Base-by-base conservation (phyloP, 2,113 vertebrate species). In the Anser cygnoides region DNA sequence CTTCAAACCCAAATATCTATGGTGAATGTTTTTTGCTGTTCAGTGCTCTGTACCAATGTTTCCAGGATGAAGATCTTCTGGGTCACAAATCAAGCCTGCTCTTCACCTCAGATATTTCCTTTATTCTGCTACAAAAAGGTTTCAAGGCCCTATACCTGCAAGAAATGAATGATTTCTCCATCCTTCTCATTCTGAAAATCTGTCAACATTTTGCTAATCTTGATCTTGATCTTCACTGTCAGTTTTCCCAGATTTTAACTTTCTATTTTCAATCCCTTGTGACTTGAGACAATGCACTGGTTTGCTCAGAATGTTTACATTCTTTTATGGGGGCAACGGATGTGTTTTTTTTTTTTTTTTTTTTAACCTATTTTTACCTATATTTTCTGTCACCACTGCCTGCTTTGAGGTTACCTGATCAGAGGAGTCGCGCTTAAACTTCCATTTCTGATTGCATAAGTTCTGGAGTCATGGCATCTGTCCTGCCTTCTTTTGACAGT, bases 271-370 rank as follows among this genome's bases (percentile, higher is more conserved):
- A 21, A 29, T 77, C 84, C n/a, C 11, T 18, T 62, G 37, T 71
- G 31, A 37, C n/a, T 43, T 50, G 63, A 70, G 43, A 80, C 31
- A 76, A 50, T 70, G 23, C 9, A 46, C 4, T 70, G 2, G 2
- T 70, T 89, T 80, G 21, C 41, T 84, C 31, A 86, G 44, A 26
- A 33, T 84, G 44, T 83, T 90, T 62, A 41, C 41, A 78, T 72
- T 71, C 6, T 91, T 84, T 70, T 50, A 52, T 20, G 49, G 57
- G 72, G 46, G 16, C 5, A 73, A 75, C 18, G 55, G 3, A 29
- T 23, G 7, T 49, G 6, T 7, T 31, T 16, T 39, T 65, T 41
- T 10, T 11, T 21, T 58, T 41, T 44, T 39, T 44, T 68, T 15
- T 16, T 17, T 78, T 67, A 61, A 58, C 33, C 11, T 37, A 17